Percentiles rank a stretch among this genome's conserved stretches.
Evolutionary conservation across 1,140 invertebrate species (phyloP).

Genomic region (Hyphantria cunea): DNA sequence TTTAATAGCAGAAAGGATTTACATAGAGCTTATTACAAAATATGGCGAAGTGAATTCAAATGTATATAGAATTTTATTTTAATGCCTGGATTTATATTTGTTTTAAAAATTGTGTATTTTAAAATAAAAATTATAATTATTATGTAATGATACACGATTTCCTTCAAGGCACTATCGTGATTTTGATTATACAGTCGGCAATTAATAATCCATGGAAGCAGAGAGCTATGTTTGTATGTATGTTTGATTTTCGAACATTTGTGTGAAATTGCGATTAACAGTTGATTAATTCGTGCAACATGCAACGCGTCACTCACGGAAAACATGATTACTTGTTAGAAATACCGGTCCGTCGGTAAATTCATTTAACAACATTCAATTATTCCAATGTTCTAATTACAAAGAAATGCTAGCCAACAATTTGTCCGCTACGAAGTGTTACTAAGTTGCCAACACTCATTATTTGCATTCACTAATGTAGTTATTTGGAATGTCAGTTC

Average conservation of each 20-base stretch:
- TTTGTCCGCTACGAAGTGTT: conserved; percentile 24
- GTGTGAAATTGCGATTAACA: conserved; percentile 12
- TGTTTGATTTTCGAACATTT: background rate
- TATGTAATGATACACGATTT: conserved; percentile 5
- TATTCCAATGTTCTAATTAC: conserved; percentile 21
- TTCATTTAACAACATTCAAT: conserved; percentile 10
- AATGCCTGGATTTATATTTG: too few relatives aligned
- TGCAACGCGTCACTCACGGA: conserved; percentile 10
- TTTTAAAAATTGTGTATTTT: too few relatives aligned
- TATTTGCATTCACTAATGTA: conserved; percentile 7
- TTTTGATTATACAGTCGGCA: conserved; percentile 4
- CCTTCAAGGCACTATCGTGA: conserved; percentile 4
- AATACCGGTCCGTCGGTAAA: background rate
- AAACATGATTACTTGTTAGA: background rate
- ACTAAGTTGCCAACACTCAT: background rate
- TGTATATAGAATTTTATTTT: too few relatives aligned
- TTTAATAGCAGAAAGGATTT: conserved; percentile 19
- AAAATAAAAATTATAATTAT: background rate
- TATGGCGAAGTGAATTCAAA: conserved; percentile 7
- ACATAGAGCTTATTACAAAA: conserved; percentile 21
- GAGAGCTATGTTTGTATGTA: too few relatives aligned
- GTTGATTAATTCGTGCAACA: conserved; percentile 11
- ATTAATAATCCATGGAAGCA: too few relatives aligned
- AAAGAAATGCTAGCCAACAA: conserved; percentile 12
- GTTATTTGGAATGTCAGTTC: background rate